These are phyloP conservation scores for Telenomus remus DNA, from an alignment of 1,140 invertebrate genomes.

Conservation along the genomic window DNA sequence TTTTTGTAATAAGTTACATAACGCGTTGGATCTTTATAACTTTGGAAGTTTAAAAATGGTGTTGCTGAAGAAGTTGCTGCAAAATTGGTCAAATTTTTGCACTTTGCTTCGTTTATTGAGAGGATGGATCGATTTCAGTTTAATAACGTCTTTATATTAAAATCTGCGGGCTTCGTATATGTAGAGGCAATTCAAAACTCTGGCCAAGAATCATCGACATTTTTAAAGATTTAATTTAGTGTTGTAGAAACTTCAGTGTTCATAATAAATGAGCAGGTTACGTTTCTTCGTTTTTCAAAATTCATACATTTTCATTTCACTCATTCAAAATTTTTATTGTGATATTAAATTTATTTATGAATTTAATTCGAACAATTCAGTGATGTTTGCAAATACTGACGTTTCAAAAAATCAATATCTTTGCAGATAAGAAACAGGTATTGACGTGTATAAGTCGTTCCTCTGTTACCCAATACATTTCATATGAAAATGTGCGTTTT, in stretches of 20 bases:
- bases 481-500: conserved; percentile 32
- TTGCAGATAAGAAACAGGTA: neutral
- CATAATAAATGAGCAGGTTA: no score
- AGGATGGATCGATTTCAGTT: conserved; percentile 13
- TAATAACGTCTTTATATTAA: neutral
- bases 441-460: neutral
- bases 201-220: no score
- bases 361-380: no score
- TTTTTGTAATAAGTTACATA: conserved; percentile 22
- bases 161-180: neutral
- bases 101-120: neutral
- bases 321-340: no score
- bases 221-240: no score
- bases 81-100: conserved; percentile 21
- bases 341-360: no score
- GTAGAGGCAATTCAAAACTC: no score
- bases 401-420: no score
- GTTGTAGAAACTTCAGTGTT: no score
- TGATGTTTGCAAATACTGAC: no score
- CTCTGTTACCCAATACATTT: conserved; percentile 13
- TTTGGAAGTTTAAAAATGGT: conserved; percentile 14
- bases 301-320: no score
- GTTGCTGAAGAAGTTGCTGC: conserved; percentile 16
- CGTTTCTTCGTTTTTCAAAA: no score
- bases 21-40: conserved; percentile 19